A percentile compares a stretch with the other conserved stretches of the same genome.
Evolutionary conservation across 2,888 invertebrate species (phyloP).

Genomic region (Stenolophus ochropezus): DNA sequence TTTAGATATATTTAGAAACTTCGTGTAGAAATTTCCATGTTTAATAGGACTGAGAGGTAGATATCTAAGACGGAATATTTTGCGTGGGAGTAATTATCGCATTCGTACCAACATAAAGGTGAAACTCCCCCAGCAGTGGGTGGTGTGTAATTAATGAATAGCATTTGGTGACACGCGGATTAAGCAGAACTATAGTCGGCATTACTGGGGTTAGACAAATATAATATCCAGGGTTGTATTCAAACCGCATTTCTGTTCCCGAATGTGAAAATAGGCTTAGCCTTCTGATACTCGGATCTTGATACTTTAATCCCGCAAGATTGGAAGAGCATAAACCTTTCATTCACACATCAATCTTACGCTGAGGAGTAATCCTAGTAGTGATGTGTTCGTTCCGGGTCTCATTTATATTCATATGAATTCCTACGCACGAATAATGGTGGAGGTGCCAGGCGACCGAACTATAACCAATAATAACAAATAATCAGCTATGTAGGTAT

Average conservation of each 20-base stretch:
- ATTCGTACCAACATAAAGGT: background rate
- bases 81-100: background rate
- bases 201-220: background rate
- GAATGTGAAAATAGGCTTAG: conserved; percentile 30
- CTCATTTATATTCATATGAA: conserved; percentile 36
- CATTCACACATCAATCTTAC: conserved; percentile 45
- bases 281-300: conserved; percentile 20
- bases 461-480: too few relatives aligned
- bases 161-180: conserved; percentile 11
- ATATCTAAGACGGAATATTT: too few relatives aligned
- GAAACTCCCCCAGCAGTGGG: background rate
- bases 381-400: conserved; percentile 11
- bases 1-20: too few relatives aligned
- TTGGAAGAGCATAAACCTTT: conserved; percentile 33
- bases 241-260: background rate
- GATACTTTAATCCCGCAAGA: conserved; percentile 26
- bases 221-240: background rate
- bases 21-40: too few relatives aligned
- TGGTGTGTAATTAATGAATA: background rate
- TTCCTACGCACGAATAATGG: background rate
- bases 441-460: too few relatives aligned
- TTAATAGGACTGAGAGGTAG: too few relatives aligned
- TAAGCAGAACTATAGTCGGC: background rate
- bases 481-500: too few relatives aligned
- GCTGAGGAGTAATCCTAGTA: background rate